Evolutionary conservation across 2,888 invertebrate species (phyloP).

Genomic region (Phengaris arion): DNA sequence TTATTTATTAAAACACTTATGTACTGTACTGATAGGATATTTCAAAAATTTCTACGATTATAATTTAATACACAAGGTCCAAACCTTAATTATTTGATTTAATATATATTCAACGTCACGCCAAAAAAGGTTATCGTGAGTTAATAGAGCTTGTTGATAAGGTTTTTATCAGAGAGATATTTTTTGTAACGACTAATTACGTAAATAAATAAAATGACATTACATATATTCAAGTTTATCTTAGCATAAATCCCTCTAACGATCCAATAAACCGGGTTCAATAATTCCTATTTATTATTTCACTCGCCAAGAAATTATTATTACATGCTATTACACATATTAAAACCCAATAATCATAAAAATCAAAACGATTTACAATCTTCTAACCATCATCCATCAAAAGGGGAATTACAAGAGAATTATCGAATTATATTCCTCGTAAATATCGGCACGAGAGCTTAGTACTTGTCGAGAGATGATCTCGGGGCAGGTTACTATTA

Average conservation of each 20-base stretch:
- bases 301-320: neutral
- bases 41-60: too few species aligned
- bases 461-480: slow-evolving; percentile 50
- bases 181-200: neutral
- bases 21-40: neutral
- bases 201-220: neutral
- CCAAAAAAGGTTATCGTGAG: too few species aligned
- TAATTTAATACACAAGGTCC: too few species aligned
- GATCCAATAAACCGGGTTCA: neutral
- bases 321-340: neutral
- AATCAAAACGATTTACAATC: slow-evolving; percentile 19
- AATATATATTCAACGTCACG: too few species aligned
- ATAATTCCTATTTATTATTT: neutral
- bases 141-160: too few species aligned
- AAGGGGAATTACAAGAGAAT: slow-evolving; percentile 35
- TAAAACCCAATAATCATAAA: slow-evolving; percentile 21
- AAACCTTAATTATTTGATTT: too few species aligned
- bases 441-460: slow-evolving; percentile 45
- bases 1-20: neutral
- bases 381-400: slow-evolving; percentile 16
- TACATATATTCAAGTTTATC: neutral
- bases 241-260: neutral
- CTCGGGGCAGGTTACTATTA: slow-evolving; percentile 62
- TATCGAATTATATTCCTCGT: slow-evolving; percentile 33
- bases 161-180: too few species aligned